Evolutionary conservation across 2,888 invertebrate genomes (phyloP), one percentile per base, ranked within the genome.

Genomic region (Apamea crenata): DNA sequence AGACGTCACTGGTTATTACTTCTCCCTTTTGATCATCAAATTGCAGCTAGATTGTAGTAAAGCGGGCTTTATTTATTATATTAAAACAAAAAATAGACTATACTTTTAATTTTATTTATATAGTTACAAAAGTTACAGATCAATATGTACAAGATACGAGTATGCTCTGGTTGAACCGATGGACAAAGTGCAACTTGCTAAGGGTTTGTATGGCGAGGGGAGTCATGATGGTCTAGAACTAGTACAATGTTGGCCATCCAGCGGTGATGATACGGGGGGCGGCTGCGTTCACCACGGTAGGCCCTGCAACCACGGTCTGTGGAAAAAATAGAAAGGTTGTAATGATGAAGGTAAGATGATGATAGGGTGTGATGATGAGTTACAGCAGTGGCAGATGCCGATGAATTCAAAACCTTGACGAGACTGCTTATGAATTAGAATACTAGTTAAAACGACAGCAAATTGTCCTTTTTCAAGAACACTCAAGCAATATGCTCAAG

Each of bases 261-360:
- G 96, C 94, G 40, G 89, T 88, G 84, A 93, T 78, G 84, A 84
- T 85, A 47, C 93, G 93, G 16, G 92, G 93, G 12, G 91, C 91
- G 16, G 80, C 88, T 25, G 83, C 93, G 85, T 96, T 95, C 74
- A 95, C 92, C 4, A 96, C 96, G 0, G 96, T 94, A 1, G 96
- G 96, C 32, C 96, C 96, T n/a, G 96, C 94, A 6, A 96, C 95
- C 79, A 96, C 75, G 83, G 96, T 95, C 96, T 96, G 93, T 14
- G 90, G 53, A 80, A 56, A 87, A 75, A 82, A 61, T 70, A 63
- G 16, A 25, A 74, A 3, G 10, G 36, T 73, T 74, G 12, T 40
- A 6, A 40, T 40, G 40, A 40, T 7, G 40, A 40, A 40, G 36
- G 36, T 36, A 36, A 36, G 40, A 40, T 7, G 7, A 40, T 40